Conservation (phyloP, 2,888 invertebrate genomes). For the Electrophaes corylata region DNA sequence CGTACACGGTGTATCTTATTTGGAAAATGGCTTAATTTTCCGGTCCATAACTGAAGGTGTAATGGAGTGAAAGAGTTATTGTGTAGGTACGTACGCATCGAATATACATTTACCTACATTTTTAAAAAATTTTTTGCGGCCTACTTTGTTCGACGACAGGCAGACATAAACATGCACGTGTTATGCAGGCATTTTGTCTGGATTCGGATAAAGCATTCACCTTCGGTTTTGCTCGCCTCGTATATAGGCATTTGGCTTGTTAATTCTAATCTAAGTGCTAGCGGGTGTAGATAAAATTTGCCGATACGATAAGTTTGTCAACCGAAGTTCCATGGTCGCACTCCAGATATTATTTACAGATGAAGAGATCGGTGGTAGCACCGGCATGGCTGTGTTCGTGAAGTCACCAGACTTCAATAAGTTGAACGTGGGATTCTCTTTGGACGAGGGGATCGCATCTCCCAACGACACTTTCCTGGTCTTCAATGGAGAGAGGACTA, state of each 20-base stretch:
- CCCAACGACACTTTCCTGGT: conserved; percentile 86
- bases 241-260: too few relatives aligned
- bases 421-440: conserved; percentile 92
- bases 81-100: too few relatives aligned
- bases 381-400: conserved; percentile 91
- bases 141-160: too few relatives aligned
- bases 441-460: conserved; percentile 94
- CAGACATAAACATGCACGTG: too few relatives aligned
- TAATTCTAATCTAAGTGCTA: too few relatives aligned
- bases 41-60: background rate
- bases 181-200: too few relatives aligned
- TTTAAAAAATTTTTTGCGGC: background rate
- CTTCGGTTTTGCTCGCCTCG: too few relatives aligned
- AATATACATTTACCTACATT: background rate
- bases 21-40: conserved; percentile 12
- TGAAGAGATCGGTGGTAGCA: conserved; percentile 92
- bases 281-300: too few relatives aligned
- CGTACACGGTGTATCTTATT: conserved; percentile 6
- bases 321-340: too few relatives aligned
- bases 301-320: too few relatives aligned
- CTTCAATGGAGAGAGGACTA: conserved; percentile 89
- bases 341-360: conserved; percentile 85
- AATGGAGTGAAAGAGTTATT: background rate
- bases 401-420: conserved; percentile 87
- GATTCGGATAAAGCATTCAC: too few relatives aligned